Evolutionary conservation across 2,113 vertebrate genomes (phyloP).

Genomic region (Poicephalus meyeri): DNA sequence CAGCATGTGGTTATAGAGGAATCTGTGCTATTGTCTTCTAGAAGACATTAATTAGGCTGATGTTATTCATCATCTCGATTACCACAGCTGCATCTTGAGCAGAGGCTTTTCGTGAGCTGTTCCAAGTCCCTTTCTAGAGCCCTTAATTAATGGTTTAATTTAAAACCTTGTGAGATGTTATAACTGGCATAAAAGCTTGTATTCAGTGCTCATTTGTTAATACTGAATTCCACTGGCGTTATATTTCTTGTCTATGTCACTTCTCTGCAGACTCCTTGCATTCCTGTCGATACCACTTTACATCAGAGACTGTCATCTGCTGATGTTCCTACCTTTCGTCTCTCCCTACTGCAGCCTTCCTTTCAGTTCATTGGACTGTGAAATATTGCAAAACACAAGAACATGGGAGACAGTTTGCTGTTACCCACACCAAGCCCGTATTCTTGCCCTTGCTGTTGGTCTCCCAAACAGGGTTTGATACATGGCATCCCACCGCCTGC

Average conservation of each 20-base stretch:
- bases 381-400: background rate
- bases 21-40: background rate
- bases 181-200: background rate
- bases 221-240: background rate
- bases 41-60: background rate
- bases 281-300: background rate
- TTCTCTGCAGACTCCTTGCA: background rate
- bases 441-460: background rate
- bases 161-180: background rate
- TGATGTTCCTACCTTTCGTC: background rate
- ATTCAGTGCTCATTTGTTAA: background rate
- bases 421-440: background rate
- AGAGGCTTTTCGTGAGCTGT: background rate
- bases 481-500: background rate
- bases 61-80: background rate
- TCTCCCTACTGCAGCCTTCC: background rate
- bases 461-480: background rate
- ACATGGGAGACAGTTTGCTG: background rate
- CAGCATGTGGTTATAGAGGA: background rate
- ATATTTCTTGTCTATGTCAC: background rate
- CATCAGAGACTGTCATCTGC: background rate
- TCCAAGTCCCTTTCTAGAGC: background rate
- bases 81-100: background rate
- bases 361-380: background rate
- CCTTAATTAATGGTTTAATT: background rate